Evolutionary conservation across 1,140 invertebrate genomes (phyloP).

Genomic region (Drosophila serrata): DNA sequence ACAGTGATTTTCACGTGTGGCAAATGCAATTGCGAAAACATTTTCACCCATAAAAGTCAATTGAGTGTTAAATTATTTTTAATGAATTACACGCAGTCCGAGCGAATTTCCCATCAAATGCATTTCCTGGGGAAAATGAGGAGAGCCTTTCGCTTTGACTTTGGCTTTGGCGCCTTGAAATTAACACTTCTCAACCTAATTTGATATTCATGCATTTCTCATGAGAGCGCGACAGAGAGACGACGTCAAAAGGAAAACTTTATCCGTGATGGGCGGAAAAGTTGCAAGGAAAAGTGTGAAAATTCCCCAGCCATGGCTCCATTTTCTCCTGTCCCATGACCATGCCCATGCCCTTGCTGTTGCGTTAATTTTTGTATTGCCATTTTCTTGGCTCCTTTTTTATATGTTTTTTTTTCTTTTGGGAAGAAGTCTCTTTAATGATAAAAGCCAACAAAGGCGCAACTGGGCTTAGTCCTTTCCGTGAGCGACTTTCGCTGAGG

Average conservation of each 20-base stretch:
- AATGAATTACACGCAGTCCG: constrained; percentile 27
- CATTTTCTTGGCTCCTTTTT: not conserved
- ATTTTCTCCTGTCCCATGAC: not conserved
- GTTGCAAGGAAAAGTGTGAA: constrained; percentile 63
- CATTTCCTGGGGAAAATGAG: constrained; percentile 1
- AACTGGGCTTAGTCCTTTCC: constrained; percentile 70
- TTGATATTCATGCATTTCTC: constrained; percentile 78
- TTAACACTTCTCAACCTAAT: constrained; percentile 77
- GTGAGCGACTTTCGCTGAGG: constrained; percentile 27
- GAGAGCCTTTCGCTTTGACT: not conserved
- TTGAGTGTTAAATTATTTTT: constrained; percentile 43
- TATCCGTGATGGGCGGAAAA: constrained; percentile 48
- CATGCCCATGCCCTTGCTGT: constrained; percentile 6
- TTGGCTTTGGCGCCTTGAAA: constrained; percentile 56
- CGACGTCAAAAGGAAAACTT: constrained; percentile 54
- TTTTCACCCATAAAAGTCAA: constrained; percentile 25
- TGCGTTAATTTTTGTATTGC: constrained; percentile 57
- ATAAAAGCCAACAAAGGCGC: constrained; percentile 74
- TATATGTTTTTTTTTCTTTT: not conserved
- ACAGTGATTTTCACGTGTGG: constrained; percentile 1
- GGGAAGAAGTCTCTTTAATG: constrained; percentile 64
- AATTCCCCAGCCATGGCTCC: constrained; percentile 60
- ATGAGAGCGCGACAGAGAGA: constrained; percentile 49
- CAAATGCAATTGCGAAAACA: constrained; percentile 22
- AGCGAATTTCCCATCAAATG: constrained; percentile 13